phyloP scores from a whole-genome alignment of 2,797 vertebrate species.

The Myripristis murdjan region DNA sequence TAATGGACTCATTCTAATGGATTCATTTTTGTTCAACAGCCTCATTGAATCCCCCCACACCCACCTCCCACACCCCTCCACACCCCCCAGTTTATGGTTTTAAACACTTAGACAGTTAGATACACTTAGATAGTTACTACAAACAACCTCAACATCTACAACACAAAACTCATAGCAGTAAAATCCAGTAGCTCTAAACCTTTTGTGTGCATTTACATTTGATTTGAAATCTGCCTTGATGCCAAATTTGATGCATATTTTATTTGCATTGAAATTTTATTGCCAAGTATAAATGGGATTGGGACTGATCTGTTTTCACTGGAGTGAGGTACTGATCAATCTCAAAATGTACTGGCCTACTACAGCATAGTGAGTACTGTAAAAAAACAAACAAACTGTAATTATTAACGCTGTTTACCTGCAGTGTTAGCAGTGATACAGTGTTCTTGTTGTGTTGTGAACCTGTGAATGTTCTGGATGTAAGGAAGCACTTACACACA shows the following conservation, averaged over 20 bases:
- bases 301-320: slow-evolving; percentile 7
- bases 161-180: too few species aligned
- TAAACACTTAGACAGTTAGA: too few species aligned
- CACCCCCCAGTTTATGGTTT: too few species aligned
- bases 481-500: slow-evolving; percentile 19
- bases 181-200: too few species aligned
- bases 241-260: neutral
- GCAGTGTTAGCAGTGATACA: slow-evolving; percentile 41
- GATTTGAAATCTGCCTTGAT: too few species aligned
- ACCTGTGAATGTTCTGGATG: slow-evolving; percentile 63
- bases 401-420: slow-evolving; percentile 38
- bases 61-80: too few species aligned
- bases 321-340: slow-evolving; percentile 7
- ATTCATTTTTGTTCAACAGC: too few species aligned
- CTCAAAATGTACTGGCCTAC: slow-evolving; percentile 7
- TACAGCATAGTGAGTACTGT: slow-evolving; percentile 12
- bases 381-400: slow-evolving; percentile 27
- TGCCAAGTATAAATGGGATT: slow-evolving; percentile 47
- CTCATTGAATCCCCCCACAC: too few species aligned
- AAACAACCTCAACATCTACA: too few species aligned
- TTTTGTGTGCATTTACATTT: too few species aligned
- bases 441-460: slow-evolving; percentile 50
- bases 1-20: too few species aligned
- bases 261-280: slow-evolving; percentile 21
- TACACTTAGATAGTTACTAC: too few species aligned